Conservation (phyloP, 2,888 invertebrate species). For the Arge pagana region DNA sequence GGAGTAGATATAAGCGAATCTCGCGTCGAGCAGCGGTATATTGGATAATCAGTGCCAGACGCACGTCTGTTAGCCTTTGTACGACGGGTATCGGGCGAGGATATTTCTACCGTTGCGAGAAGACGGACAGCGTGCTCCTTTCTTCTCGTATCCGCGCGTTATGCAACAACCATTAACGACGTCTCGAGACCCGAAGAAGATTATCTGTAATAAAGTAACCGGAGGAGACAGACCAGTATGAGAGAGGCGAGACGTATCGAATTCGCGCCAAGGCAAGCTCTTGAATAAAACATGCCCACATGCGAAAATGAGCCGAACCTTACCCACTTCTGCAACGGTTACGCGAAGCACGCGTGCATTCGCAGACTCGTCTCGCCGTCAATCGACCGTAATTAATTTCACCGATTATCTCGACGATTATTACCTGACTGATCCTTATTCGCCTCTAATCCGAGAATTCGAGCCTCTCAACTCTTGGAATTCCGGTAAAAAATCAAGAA, state of each 20-base stretch:
- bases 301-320: conserved; percentile 2
- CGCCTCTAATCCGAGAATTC: too few species aligned
- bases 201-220: conserved; percentile 18
- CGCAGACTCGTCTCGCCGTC: too few species aligned
- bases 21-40: too few species aligned
- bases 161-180: conserved; percentile 19
- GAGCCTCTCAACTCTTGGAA: too few species aligned
- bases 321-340: too few species aligned
- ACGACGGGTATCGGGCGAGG: neutral
- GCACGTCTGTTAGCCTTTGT: conserved; percentile 13
- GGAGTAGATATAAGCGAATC: too few species aligned
- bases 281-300: conserved; percentile 14
- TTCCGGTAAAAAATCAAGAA: too few species aligned
- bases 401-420: too few species aligned
- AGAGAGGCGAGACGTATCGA: conserved; percentile 12
- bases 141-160: conserved; percentile 18
- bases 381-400: too few species aligned
- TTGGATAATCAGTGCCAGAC: too few species aligned
- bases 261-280: neutral
- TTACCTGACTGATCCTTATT: too few species aligned
- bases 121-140: conserved; percentile 16
- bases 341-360: too few species aligned
- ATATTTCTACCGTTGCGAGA: neutral
- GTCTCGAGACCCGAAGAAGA: conserved; percentile 13
- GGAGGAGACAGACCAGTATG: conserved; percentile 1